These are phyloP conservation scores for Rallus limicola DNA, from an alignment of 2,113 vertebrate genomes.

Conservation along the genomic window DNA sequence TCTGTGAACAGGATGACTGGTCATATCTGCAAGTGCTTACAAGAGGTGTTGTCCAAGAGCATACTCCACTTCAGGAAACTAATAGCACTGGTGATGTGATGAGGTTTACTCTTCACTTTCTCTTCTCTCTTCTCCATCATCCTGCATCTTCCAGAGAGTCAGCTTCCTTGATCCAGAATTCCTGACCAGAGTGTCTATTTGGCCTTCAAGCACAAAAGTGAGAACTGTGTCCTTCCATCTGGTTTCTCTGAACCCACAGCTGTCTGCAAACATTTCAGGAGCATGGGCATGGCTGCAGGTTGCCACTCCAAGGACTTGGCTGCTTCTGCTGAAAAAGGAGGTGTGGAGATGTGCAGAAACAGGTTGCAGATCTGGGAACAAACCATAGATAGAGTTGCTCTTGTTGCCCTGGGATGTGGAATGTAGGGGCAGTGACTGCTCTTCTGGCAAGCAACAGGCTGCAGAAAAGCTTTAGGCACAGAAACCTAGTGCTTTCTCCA, in stretches of 20 bases:
- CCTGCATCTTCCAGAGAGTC: not conserved
- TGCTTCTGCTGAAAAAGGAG: not conserved
- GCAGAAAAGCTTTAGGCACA: not conserved
- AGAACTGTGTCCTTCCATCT: not conserved
- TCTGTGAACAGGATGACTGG: not conserved
- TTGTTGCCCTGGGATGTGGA: not conserved
- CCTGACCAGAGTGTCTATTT: not conserved
- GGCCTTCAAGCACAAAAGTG: not conserved
- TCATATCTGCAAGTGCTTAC: not conserved
- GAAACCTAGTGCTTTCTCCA: not conserved
- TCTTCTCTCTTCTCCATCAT: not conserved
- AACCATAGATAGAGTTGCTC: not conserved
- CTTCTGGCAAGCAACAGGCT: not conserved
- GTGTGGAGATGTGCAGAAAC: not conserved
- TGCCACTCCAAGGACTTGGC: not conserved
- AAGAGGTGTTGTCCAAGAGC: not conserved
- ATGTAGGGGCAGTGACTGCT: not conserved
- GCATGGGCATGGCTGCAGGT: not conserved
- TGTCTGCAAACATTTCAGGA: not conserved
- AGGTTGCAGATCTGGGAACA: not conserved
- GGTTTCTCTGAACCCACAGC: not conserved
- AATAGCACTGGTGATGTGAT: not conserved
- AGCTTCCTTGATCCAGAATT: not conserved
- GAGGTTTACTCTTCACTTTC: not conserved
- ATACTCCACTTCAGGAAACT: not conserved